Percentiles rank a stretch among this genome's conserved stretches.
Evolutionary conservation across 2,113 vertebrate species (phyloP).

Genomic region (Rostratula benghalensis): DNA sequence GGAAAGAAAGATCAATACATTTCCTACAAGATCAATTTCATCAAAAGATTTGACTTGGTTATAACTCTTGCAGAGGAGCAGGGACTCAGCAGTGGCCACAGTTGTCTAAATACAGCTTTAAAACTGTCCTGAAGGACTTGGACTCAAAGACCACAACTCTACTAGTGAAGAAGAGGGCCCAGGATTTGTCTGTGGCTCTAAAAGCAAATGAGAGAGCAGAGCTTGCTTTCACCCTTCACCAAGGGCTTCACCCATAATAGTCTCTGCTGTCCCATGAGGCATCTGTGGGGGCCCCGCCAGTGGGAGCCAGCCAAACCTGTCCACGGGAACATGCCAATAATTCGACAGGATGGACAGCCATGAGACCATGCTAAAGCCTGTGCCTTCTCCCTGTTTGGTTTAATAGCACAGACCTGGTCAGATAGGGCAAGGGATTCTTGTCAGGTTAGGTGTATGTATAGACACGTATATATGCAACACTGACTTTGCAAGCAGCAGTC

Average conservation of each 20-base stretch:
- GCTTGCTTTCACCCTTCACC: background rate
- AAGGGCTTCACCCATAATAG: background rate
- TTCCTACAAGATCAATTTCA: background rate
- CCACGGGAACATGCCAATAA: background rate
- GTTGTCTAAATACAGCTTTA: background rate
- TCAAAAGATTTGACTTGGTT: background rate
- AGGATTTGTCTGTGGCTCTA: background rate
- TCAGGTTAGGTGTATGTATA: background rate
- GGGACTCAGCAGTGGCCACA: background rate
- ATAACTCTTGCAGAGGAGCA: background rate
- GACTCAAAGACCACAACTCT: background rate
- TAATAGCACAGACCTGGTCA: background rate
- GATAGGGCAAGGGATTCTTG: background rate
- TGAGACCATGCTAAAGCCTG: background rate
- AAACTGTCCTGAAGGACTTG: background rate
- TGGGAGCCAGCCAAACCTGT: background rate
- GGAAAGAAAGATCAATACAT: background rate
- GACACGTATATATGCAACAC: background rate
- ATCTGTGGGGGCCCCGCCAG: accelerated
- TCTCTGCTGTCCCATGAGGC: background rate
- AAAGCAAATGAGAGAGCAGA: background rate
- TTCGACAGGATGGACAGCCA: background rate
- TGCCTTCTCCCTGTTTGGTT: background rate
- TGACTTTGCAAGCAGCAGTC: accelerated
- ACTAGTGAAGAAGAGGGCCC: background rate